Percentiles rank a stretch among this genome's conserved stretches.
Evolutionary conservation across 37 sponge, comb jelly and placozoan genomes (phyloP).

Genomic region (Geodia barretti): DNA sequence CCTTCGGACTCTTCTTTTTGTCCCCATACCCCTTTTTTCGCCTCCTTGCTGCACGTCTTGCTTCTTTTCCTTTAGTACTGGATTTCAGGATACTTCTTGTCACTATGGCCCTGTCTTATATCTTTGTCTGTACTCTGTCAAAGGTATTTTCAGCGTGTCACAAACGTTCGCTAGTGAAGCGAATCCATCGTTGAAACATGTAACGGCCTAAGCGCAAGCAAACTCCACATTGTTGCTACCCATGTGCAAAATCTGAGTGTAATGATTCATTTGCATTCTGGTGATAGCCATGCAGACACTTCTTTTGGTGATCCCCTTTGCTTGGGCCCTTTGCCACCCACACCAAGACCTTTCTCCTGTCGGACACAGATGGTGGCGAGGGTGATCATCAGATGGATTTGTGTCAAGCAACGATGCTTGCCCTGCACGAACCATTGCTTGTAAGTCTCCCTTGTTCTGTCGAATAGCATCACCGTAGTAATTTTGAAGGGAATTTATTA

Average conservation of each 20-base stretch:
- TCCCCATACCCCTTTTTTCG: conserved; percentile 17
- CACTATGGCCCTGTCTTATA: not conserved
- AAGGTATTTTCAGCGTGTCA: not conserved
- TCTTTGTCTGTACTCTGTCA: not conserved
- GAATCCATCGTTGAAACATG: conserved; percentile 21
- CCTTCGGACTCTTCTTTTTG: not conserved
- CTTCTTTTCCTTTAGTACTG: not conserved
- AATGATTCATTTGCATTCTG: conserved; percentile 15
- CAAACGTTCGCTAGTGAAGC: not conserved
- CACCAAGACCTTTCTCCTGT: conserved; percentile 26
- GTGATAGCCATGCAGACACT: not conserved
- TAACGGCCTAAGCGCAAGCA: conserved; percentile 21
- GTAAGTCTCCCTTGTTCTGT: conserved; percentile 13
- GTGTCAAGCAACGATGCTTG: conserved; percentile 11
- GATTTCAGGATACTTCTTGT: not conserved
- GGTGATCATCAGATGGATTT: conserved; percentile 25
- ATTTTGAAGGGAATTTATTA: conserved; percentile 30
- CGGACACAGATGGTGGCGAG: conserved; percentile 35
- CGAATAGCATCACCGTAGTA: conserved; percentile 45
- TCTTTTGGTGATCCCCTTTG: no score
- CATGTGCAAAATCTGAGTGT: not conserved
- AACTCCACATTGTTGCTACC: not conserved
- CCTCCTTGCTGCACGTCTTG: not conserved
- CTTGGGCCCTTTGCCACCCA: conserved; percentile 16
- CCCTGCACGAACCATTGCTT: conserved; percentile 21